Base-by-base conservation (phyloP, 2,797 vertebrate species). In the Myripristis jacobus region DNA sequence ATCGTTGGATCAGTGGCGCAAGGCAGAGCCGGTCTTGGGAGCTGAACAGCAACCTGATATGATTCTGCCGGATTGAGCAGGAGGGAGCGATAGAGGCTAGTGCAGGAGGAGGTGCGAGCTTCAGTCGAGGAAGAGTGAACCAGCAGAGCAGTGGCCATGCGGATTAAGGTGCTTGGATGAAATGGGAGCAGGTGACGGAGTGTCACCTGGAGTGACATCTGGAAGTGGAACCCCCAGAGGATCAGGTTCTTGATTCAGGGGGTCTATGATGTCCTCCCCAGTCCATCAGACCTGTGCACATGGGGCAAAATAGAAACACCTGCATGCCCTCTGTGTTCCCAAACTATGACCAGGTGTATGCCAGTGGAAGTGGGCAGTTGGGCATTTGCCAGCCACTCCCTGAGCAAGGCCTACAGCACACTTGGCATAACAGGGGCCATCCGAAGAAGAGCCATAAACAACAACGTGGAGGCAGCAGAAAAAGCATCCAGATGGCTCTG, bases 301-400 rank as follows among this genome's bases (percentile, higher is more conserved):
- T n/a, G n/a, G n/a, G n/a, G n/a, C n/a, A n/a, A n/a, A n/a, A n/a
- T n/a, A n/a, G n/a, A n/a, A n/a, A n/a, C n/a, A n/a, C n/a, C n/a
- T n/a, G n/a, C n/a, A n/a, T n/a, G n/a, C n/a, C n/a, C n/a, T n/a
- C n/a, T n/a, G n/a, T n/a, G n/a, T n/a, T n/a, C n/a, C n/a, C n/a
- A n/a, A n/a, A n/a, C n/a, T n/a, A n/a, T n/a, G n/a, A n/a, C n/a
- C 67, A 70, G 50, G 12, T 70, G 68, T 16, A 50, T 68, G 54
- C 66, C 44, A 27, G 21, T 68, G 19, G 31, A 71, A 29, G 51
- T 62, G 19, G 36, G 27, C 25, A 2, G 58, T 15, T 0, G 3
- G 58, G 50, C 48, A 34, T 27, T 59, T 53, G 47, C 53, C n/a
- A 50, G 66, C 55, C 13, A 21, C 8, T 63, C 60, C 29, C 46